Evolutionary conservation across 2,888 invertebrate genomes (phyloP).

Genomic region (Ypsolopha sequella): DNA sequence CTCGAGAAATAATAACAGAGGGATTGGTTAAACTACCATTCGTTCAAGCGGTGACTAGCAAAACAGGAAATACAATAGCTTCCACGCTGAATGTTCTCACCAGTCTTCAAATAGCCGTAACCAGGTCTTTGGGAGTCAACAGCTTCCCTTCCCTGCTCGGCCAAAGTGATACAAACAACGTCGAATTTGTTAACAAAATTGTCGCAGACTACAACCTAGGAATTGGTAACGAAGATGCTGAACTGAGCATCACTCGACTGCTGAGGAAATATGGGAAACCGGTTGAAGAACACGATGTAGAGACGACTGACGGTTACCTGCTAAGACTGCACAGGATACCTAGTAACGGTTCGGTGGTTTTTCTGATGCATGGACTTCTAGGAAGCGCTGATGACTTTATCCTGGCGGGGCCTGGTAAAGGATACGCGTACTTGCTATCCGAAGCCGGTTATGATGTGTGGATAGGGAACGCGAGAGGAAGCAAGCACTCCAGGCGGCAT

Average conservation of each 20-base stretch:
- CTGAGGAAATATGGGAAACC: conserved; percentile 33
- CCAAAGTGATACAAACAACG: conserved; percentile 17
- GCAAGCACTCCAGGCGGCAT: conserved; percentile 73
- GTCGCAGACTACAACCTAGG: conserved; percentile 22
- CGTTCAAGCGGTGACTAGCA: conserved; percentile 7
- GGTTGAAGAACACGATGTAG: conserved; percentile 27
- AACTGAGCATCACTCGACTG: conserved; percentile 23
- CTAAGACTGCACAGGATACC: conserved; percentile 39
- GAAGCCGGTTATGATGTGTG: conserved; percentile 79
- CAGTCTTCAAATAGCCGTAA: conserved; percentile 17
- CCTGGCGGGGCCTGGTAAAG: conserved; percentile 31
- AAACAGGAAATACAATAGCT: conserved; percentile 16
- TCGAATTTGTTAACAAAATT: conserved; percentile 20
- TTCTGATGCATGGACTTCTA: conserved; percentile 46
- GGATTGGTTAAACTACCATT: background rate
- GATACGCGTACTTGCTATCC: conserved; percentile 59
- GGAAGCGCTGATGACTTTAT: conserved; percentile 46
- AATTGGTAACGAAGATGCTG: conserved; percentile 29
- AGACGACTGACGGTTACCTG: conserved; percentile 38
- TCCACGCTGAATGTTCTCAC: conserved; percentile 16
- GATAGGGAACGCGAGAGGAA: conserved; percentile 85
- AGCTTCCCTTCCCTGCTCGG: conserved; percentile 15
- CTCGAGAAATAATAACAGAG: background rate
- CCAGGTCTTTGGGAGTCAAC: conserved; percentile 17
- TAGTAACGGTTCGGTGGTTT: conserved; percentile 28